Evolutionary conservation across 2,797 vertebrate genomes (phyloP).

Genomic region (Glossophaga mutica): DNA sequence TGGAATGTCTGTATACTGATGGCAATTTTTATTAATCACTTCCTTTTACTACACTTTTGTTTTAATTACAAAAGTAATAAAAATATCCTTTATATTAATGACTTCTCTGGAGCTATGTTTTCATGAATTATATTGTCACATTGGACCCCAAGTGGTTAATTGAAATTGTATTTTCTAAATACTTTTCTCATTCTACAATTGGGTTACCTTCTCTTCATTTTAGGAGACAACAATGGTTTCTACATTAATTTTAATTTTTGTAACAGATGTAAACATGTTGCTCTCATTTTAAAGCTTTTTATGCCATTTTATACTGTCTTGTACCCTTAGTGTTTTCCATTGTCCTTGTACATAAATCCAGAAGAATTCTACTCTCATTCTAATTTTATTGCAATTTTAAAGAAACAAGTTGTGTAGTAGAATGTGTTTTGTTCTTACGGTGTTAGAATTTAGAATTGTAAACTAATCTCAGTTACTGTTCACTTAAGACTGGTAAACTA

Average conservation of each 20-base stretch:
- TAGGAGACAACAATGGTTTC: not conserved
- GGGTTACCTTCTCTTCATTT: constrained; percentile 1
- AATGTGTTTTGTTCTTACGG: not conserved
- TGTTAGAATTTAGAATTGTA: constrained; percentile 1
- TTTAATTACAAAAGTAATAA: constrained; percentile 60
- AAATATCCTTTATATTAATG: constrained; percentile 31
- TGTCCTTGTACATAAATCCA: not conserved
- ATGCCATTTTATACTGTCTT: not conserved
- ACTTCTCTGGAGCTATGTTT: constrained; percentile 28
- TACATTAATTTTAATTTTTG: constrained; percentile 24
- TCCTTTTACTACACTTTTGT: constrained; percentile 33
- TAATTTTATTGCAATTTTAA: constrained; percentile 14
- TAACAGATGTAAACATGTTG: not conserved
- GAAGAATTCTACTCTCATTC: not conserved
- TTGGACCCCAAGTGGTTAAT: not conserved
- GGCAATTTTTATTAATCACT: constrained; percentile 51
- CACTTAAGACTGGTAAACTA: not conserved
- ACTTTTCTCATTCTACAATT: constrained; percentile 9
- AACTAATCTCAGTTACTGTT: not conserved
- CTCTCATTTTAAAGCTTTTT: constrained; percentile 6
- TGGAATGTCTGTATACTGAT: constrained; percentile 33
- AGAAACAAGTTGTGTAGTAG: not conserved
- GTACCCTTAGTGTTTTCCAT: not conserved
- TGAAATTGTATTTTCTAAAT: constrained; percentile 10
- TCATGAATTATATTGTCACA: constrained; percentile 7